These are phyloP conservation scores for Rapana venosa DNA, from an alignment of 2,888 invertebrate species.

Conservation along the genomic window DNA sequence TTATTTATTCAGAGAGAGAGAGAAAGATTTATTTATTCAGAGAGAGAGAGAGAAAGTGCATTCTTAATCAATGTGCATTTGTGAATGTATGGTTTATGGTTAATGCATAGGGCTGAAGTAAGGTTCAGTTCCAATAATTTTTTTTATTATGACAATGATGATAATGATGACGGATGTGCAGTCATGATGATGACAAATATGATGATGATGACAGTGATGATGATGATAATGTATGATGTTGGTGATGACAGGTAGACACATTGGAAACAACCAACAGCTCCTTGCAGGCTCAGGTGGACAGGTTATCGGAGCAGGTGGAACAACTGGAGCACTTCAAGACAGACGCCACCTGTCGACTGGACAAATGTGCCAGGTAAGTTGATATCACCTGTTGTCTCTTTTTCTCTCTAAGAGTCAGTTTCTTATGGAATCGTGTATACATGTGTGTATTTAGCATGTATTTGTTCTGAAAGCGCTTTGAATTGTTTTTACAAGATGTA, in stretches of 20 bases:
- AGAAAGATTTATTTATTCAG: no score
- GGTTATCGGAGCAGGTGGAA: constrained; percentile 55
- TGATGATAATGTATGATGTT: background rate
- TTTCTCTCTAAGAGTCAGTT: background rate
- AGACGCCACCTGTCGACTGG: constrained; percentile 52
- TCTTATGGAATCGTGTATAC: background rate
- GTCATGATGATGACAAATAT: background rate
- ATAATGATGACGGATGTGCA: background rate
- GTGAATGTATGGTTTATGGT: no score
- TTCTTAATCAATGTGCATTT: no score
- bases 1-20: no score
- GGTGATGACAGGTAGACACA: constrained; percentile 33
- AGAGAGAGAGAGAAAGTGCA: no score
- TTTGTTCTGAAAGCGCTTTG: background rate
- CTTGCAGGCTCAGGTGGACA: constrained; percentile 56
- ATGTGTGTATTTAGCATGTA: background rate
- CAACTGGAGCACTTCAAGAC: constrained; percentile 57
- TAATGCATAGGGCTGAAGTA: no score
- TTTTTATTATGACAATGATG: background rate
- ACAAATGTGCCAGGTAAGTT: constrained; percentile 57
- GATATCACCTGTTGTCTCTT: no score
- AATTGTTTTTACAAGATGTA: no score
- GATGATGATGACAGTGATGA: background rate
- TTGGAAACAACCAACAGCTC: constrained; percentile 54
- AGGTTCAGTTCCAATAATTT: no score